Evolutionary conservation across 2,113 vertebrate species (phyloP).

Genomic region (Platysteira castanea): DNA sequence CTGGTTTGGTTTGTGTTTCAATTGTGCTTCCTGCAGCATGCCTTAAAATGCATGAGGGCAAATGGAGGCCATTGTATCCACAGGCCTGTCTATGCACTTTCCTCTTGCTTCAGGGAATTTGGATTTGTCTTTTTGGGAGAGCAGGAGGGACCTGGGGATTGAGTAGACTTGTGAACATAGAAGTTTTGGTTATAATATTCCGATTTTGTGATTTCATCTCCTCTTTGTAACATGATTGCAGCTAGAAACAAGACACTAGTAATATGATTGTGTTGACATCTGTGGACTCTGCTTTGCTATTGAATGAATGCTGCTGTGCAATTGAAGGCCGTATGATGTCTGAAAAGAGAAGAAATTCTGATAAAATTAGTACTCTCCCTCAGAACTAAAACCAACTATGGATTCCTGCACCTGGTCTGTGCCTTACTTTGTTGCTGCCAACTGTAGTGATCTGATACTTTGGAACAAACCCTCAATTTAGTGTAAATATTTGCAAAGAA

Average conservation of each 20-base stretch:
- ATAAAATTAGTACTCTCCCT: background rate
- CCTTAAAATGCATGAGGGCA: background rate
- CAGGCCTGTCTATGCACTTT: background rate
- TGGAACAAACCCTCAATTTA: background rate
- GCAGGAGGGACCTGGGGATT: background rate
- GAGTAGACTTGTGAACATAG: background rate
- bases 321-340: fast-evolving
- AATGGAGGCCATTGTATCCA: background rate
- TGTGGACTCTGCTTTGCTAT: background rate
- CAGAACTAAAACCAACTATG: background rate
- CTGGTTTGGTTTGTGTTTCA: background rate
- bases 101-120: background rate
- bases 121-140: background rate
- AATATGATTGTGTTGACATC: background rate
- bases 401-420: background rate
- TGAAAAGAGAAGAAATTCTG: background rate
- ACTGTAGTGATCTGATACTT: background rate
- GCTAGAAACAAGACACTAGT: background rate
- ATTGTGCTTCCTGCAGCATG: background rate
- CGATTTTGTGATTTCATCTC: background rate
- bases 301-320: background rate
- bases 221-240: background rate
- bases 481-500: background rate
- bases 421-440: background rate
- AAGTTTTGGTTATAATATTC: background rate